phyloP scores from a whole-genome alignment of 30 jellyfish, hydroid and myxozoan genomes.

The Cassiopea xamachana region DNA sequence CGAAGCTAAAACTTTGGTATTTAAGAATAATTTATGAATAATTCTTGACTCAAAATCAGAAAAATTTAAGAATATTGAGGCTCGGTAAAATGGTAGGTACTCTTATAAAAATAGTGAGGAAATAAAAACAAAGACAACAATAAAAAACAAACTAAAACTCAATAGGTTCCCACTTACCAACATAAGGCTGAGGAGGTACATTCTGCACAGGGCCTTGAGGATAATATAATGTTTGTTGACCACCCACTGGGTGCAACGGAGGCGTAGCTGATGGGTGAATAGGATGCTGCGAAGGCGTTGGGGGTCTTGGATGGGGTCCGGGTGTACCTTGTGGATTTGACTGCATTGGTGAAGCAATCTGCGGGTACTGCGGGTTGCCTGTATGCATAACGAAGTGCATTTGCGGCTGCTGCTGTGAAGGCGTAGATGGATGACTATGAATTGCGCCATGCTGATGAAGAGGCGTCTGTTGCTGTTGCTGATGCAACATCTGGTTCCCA shows the following conservation, averaged over 20 bases:
- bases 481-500: conserved; percentile 32
- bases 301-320: conserved; percentile 63
- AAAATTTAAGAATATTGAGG: too few relatives aligned
- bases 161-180: conserved; percentile 20
- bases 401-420: conserved; percentile 25
- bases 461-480: conserved; percentile 33
- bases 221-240: conserved; percentile 12
- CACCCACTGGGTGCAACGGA: conserved; percentile 48
- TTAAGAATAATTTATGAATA: too few relatives aligned
- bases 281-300: conserved; percentile 76
- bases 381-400: conserved; percentile 46
- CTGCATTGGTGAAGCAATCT: conserved; percentile 58
- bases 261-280: conserved; percentile 68
- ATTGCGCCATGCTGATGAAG: conserved; percentile 13
- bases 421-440: conserved; percentile 39
- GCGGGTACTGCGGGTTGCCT: conserved; percentile 55
- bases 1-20: too few relatives aligned
- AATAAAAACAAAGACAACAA: neutral
- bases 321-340: conserved; percentile 62
- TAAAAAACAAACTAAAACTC: neutral
- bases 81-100: too few relatives aligned
- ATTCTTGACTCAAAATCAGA: too few relatives aligned
- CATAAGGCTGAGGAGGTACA: conserved; percentile 39
- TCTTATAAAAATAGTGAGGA: neutral
- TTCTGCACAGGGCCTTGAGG: conserved; percentile 21